Conservation (phyloP, 1,140 invertebrate species). For the Meloidogyne chitwoodi region DNA sequence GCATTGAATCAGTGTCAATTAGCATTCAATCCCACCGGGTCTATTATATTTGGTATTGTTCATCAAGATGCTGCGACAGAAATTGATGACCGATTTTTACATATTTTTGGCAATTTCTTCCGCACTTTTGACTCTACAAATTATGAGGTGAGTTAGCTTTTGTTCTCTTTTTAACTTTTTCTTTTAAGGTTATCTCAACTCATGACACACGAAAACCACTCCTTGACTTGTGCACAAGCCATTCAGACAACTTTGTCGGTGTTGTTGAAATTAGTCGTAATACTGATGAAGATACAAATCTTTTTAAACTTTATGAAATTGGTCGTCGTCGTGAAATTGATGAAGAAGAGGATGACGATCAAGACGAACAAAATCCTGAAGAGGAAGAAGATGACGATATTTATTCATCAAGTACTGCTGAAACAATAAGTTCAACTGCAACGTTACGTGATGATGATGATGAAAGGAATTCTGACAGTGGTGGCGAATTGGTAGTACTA, state of each 20-base stretch:
- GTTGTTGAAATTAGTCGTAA: conserved; percentile 61
- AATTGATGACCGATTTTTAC: conserved; percentile 66
- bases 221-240: conserved; percentile 62
- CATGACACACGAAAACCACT: conserved; percentile 75
- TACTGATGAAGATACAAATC: conserved; percentile 57
- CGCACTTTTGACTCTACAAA: conserved; percentile 87
- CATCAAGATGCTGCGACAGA: conserved; percentile 62
- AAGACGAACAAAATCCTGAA: conserved; percentile 19
- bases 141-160: conserved; percentile 67
- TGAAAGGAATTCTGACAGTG: background rate
- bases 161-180: background rate
- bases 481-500: background rate
- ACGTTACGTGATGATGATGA: background rate
- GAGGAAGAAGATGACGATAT: conserved; percentile 15
- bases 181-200: conserved; percentile 66
- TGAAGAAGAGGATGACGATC: conserved; percentile 50
- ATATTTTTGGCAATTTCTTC: conserved; percentile 77
- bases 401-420: background rate
- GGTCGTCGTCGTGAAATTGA: conserved; percentile 62
- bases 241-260: conserved; percentile 68
- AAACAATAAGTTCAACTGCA: background rate
- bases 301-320: conserved; percentile 65
- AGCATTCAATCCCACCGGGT: conserved; percentile 65
- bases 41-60: conserved; percentile 64
- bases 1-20: conserved; percentile 78